Percentiles rank a stretch among this genome's conserved stretches.
Evolutionary conservation across 1,140 invertebrate genomes (phyloP).

Genomic region (Danaus melanippus): DNA sequence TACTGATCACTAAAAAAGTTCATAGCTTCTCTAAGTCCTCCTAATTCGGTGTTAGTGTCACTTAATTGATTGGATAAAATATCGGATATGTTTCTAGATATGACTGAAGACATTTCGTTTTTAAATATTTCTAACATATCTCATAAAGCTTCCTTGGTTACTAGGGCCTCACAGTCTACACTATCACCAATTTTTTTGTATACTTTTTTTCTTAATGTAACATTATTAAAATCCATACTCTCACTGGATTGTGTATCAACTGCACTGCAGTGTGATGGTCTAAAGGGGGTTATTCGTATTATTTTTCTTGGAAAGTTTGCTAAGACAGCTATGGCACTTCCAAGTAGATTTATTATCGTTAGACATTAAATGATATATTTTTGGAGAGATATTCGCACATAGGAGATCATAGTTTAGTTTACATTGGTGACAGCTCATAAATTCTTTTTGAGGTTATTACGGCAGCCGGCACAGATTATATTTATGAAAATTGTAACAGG

Average conservation of each 20-base stretch:
- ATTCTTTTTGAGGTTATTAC: slow-evolving; percentile 2
- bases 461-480: too few relatives aligned
- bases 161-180: slow-evolving; percentile 1
- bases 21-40: too few relatives aligned
- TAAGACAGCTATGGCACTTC: slow-evolving; percentile 18
- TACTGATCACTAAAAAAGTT: too few relatives aligned
- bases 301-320: slow-evolving; percentile 16
- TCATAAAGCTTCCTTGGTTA: slow-evolving; percentile 4
- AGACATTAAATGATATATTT: slow-evolving; percentile 6
- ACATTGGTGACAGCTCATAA: slow-evolving; percentile 10
- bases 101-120: slow-evolving; percentile 7
- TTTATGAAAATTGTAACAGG: too few relatives aligned
- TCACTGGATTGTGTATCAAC: not conserved
- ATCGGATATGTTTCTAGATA: slow-evolving; percentile 7
- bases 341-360: slow-evolving; percentile 13
- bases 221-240: not conserved
- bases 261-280: not conserved
- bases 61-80: not conserved
- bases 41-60: too few relatives aligned
- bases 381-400: slow-evolving; percentile 14
- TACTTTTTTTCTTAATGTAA: slow-evolving; percentile 6
- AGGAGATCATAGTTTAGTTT: slow-evolving; percentile 10
- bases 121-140: slow-evolving; percentile 6
- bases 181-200: slow-evolving; percentile 1
- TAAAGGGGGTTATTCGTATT: slow-evolving; percentile 21